phyloP scores from a whole-genome alignment of 2,113 vertebrate species.

The Charadrius vociferus region DNA sequence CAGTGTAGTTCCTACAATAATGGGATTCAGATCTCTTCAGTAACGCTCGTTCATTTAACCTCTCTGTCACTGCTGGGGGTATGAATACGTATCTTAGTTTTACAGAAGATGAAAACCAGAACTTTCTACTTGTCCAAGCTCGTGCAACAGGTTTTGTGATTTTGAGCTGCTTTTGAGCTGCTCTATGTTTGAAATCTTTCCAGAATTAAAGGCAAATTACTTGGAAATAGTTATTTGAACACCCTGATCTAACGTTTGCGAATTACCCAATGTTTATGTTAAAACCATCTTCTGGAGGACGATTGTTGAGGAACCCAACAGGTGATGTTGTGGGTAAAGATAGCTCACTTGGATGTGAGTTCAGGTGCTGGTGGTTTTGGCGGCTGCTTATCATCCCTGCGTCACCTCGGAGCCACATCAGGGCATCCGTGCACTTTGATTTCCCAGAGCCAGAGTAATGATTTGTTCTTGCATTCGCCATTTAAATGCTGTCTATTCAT shows the following conservation, averaged over 20 bases:
- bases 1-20: slow-evolving; percentile 23
- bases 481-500: slow-evolving; percentile 3
- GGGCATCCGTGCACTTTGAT: background rate
- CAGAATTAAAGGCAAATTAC: background rate
- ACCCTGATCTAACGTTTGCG: background rate
- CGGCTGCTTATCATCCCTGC: background rate
- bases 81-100: background rate
- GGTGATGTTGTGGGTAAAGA: accelerated
- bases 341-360: background rate
- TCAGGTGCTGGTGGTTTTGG: background rate
- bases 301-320: background rate
- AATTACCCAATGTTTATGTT: background rate
- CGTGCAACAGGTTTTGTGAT: background rate
- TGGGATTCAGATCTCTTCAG: slow-evolving; percentile 8
- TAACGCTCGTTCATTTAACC: slow-evolving; percentile 1
- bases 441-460: background rate
- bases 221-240: background rate
- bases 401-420: background rate
- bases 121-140: background rate
- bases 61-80: slow-evolving; percentile 12
- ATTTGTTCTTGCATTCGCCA: background rate
- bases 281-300: background rate
- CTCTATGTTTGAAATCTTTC: background rate
- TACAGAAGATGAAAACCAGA: background rate
- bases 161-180: background rate